Conservation (phyloP, 2,888 invertebrate genomes). For the Trichogramma dendrolimi region DNA sequence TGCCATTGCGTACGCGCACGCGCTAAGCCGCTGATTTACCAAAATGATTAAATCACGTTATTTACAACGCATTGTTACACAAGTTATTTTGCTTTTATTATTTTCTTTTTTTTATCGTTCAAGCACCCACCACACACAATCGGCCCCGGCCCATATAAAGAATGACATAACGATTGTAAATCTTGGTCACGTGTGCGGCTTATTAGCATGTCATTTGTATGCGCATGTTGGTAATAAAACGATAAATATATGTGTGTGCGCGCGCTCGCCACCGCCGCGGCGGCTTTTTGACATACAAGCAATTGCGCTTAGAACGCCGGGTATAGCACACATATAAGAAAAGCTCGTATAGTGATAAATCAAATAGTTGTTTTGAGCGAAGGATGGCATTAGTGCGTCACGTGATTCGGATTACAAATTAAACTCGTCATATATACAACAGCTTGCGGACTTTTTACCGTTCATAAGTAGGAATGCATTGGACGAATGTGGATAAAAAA, state of each 20-base stretch:
- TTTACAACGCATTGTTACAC: background rate
- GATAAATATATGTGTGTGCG: no score
- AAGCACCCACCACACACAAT: background rate
- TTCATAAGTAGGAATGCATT: no score
- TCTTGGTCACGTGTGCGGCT: background rate
- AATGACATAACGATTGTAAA: no score
- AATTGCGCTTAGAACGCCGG: background rate
- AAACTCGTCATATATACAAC: conserved; percentile 9
- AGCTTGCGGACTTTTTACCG: no score
- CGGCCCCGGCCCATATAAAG: no score
- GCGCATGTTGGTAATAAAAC: conserved; percentile 4
- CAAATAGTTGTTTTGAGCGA: conserved; percentile 25
- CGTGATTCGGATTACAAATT: conserved; percentile 29
- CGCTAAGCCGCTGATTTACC: conserved; percentile 12
- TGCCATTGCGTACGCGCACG: background rate
- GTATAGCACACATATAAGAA: background rate
- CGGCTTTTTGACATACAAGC: no score
- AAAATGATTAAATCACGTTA: conserved; percentile 2
- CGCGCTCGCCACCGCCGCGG: no score
- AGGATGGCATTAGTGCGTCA: background rate
- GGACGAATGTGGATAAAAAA: no score
- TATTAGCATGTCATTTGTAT: conserved; percentile 18
- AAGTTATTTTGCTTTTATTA: no score
- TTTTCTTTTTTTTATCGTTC: conserved; percentile 1
- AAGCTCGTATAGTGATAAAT: conserved; percentile 19